phyloP scores from a whole-genome alignment of 2,888 invertebrate species.

The Dolomedes plantarius region DNA sequence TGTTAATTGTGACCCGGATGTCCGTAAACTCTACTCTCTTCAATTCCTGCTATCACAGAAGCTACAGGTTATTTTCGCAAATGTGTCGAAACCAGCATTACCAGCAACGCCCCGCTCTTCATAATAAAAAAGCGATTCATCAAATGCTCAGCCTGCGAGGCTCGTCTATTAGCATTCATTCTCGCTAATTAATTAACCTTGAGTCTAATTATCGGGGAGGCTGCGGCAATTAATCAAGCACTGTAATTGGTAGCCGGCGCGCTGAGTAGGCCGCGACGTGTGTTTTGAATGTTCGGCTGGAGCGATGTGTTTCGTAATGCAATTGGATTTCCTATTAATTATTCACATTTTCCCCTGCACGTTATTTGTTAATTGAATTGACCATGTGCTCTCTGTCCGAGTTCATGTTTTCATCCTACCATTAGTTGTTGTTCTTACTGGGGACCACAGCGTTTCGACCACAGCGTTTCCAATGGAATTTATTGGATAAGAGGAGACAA shows the following conservation, averaged over 20 bases:
- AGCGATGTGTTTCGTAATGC: not conserved
- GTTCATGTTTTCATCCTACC: too few relatives aligned
- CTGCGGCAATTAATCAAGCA: conserved; percentile 38
- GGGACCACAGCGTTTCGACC: too few relatives aligned
- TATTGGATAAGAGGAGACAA: too few relatives aligned
- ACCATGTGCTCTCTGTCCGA: too few relatives aligned
- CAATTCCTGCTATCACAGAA: too few relatives aligned
- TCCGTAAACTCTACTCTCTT: too few relatives aligned
- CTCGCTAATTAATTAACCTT: conserved; percentile 67
- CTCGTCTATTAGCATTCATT: conserved; percentile 18
- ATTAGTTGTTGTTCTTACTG: too few relatives aligned
- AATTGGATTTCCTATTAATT: not conserved
- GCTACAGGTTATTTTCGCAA: not conserved
- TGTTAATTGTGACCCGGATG: too few relatives aligned
- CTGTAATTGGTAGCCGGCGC: conserved; percentile 18
- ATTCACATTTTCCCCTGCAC: not conserved
- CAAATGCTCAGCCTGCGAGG: not conserved
- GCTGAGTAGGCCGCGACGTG: conserved; percentile 27
- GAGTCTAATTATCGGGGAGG: conserved; percentile 57
- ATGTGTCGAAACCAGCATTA: conserved; percentile 3
- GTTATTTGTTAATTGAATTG: too few relatives aligned
- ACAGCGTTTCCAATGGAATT: too few relatives aligned
- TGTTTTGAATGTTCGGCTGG: too few relatives aligned
- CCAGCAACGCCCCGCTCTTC: not conserved
- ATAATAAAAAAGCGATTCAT: not conserved